Evolutionary conservation across 2,113 vertebrate genomes (phyloP), one percentile per base, ranked within the genome.

Genomic region (Gymnorhina tibicen): DNA sequence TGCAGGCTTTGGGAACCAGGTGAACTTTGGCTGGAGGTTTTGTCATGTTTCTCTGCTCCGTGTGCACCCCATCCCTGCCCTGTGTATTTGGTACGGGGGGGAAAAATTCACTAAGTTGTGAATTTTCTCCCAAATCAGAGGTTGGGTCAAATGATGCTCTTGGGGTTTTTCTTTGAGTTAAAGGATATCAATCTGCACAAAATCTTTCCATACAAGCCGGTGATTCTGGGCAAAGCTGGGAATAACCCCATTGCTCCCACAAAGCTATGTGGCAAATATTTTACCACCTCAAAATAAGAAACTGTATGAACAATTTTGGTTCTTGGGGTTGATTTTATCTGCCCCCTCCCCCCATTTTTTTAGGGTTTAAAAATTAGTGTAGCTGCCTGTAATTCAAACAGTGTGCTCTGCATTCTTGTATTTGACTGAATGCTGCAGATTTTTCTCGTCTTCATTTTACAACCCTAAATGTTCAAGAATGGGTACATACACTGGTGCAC

Each of bases 261-360:
- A 55, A 39, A 75, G 17, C 33, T 4, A 8, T 0, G 8, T 23
- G 24, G 7, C 26, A 81, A 70, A 37, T 41, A 18, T 42, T 87
- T 70, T 41, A 22, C 7, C 3, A 6, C 14, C 20, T 91, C 17
- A 68, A 44, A 92, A 52, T 28, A 67, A 52, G 22, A 16, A 77
- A 37, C 2, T 23, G 2, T 16, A 3, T 37, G 21, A 73, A 44
- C 3, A 44, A 20, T 5, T 42, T 33, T 37, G 21, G 4, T 4
- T 26, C 11, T 28, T 50, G 10, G n/a, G 6, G 10, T 47, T 67
- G 28, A 37, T 49, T 75, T 16, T 4, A 30, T 3, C n/a, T n/a
- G n/a, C n/a, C n/a, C n/a, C 35, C 10, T 0, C 0, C 3, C 2
- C 2, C 1, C 5, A 5, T 7, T 4, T 22, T 53, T 76, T 55